Conservation (phyloP, 2,888 invertebrate species). For the Aelia acuminata region DNA sequence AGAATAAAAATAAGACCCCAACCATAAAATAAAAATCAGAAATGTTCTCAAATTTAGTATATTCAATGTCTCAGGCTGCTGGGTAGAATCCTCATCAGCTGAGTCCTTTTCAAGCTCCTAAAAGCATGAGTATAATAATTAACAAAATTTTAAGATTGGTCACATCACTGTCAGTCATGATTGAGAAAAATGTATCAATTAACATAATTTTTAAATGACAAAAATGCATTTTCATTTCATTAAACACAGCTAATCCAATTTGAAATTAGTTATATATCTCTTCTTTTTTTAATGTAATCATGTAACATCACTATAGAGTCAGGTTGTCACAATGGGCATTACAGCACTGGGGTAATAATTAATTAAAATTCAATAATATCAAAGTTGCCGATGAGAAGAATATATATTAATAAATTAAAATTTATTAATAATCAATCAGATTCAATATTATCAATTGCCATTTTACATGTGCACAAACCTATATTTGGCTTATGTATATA, state of each 20-base stretch:
- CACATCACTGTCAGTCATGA: background rate
- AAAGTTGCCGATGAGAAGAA: too few relatives aligned
- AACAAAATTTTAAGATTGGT: background rate
- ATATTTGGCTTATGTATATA: too few relatives aligned
- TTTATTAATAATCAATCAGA: too few relatives aligned
- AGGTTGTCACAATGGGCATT: too few relatives aligned
- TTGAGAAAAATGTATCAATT: background rate
- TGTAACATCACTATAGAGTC: too few relatives aligned
- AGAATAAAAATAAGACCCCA: conserved; percentile 80
- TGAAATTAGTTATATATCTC: background rate
- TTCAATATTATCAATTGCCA: too few relatives aligned
- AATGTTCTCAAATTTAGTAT: background rate
- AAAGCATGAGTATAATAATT: background rate
- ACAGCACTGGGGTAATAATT: too few relatives aligned
- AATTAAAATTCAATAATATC: too few relatives aligned
- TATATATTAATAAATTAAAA: too few relatives aligned
- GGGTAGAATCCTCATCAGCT: background rate
- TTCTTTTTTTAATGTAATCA: too few relatives aligned
- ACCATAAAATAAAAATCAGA: conserved; percentile 74
- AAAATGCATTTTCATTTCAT: background rate
- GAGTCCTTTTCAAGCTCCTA: conserved; percentile 20
- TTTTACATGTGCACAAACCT: too few relatives aligned
- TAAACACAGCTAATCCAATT: background rate
- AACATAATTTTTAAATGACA: background rate
- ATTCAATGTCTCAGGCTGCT: background rate